Evolutionary conservation across 2,113 vertebrate genomes (phyloP), one percentile per base, ranked within the genome.

Genomic region (Callithrix jacchus): DNA sequence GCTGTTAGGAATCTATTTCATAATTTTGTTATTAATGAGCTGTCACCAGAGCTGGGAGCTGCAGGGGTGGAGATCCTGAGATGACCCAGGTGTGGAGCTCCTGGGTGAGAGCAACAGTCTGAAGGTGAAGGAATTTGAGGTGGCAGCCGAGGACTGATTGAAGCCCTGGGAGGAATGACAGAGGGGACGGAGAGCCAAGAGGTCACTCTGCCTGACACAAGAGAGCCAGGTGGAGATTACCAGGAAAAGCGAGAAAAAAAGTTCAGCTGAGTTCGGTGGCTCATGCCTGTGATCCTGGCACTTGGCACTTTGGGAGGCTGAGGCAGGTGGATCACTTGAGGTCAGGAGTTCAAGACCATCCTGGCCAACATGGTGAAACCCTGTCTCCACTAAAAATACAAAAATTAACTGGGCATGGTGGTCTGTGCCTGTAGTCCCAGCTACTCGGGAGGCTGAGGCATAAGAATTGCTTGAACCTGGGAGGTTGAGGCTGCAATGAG

Each of bases 401-500:
- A 64, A 64, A 64, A 64, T 64, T 64, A 64, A 11, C 58, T 64
- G 58, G 58, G 25, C 25, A 0, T 64, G 58, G 58, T 30, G 25
- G 58, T 30, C 11, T 5, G 25, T 5, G 2, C 58, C 58, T 64
- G 25, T 64, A 64, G 58, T 64, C 4, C 25, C 58, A 64, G 27
- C 58, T 64, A 64, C 58, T 64, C 0, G 0, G 5, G 25, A 64
- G 25, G 11, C 58, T 61, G 58, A 61, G 58, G 58, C 58, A 64
- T 1, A 5, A 64, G 58, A 64, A 64, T 64, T 0, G 0, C 58
- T 6, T 64, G 5, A 64, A 64, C 58, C 25, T 13, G 25, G 58
- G 58, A 64, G 58, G 58, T 2, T 13, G 58, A 64, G 58, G 11
- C 4, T 64, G 25, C 58, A 64, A 13, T 12, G 25, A 64, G 58